Evolutionary conservation across 2,797 vertebrate genomes (phyloP), one percentile per base, ranked within the genome.

Genomic region (Manis javanica): DNA sequence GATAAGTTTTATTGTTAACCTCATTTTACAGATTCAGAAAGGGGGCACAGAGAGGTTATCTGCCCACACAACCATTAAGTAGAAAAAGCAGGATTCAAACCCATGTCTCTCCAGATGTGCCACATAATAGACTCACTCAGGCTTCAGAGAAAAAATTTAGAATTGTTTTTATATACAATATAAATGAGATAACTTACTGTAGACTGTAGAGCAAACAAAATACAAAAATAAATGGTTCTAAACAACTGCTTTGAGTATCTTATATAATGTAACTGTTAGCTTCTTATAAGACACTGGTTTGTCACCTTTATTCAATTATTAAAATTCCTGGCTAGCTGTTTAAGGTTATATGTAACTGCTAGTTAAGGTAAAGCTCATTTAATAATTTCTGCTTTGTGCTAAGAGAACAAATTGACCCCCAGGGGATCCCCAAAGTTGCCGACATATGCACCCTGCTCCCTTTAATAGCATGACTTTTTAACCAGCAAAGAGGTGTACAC

Each of bases 221-320:
- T 61, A 87, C 82, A 83, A 92, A 88, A 88, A 85, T 63, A 90
- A 85, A 89, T 34, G 63, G 66, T 53, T 93, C 55, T 68, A 95
- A 71, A 75, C n/a, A 87, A n/a, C 71, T 85, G 29, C 75, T 72
- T n/a, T 83, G 59, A 95, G 39, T 66, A 29, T 26, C 49, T 21
- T 64, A 1, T 81, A 59, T 90, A 93, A 93, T 59, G 72, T 66
- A 86, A 85, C 55, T 39, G 24, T 74, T 81, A 86, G 31, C 19
- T 75, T 85, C 51, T 68, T 51, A n/a, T 59, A 90, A 71, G 55
- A 91, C 61, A 74, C 21, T 74, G 24, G 24, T 34, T 66, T 84
- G 46, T 49, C 71, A 49, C 24, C 34, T 84, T 93, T 90, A 87
- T 46, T 71, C 82, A 95, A 59, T 19, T 46, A 83, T 49, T 59